Evolutionary conservation across 2,888 invertebrate genomes (phyloP).

Genomic region (Phaonia tiefii): DNA sequence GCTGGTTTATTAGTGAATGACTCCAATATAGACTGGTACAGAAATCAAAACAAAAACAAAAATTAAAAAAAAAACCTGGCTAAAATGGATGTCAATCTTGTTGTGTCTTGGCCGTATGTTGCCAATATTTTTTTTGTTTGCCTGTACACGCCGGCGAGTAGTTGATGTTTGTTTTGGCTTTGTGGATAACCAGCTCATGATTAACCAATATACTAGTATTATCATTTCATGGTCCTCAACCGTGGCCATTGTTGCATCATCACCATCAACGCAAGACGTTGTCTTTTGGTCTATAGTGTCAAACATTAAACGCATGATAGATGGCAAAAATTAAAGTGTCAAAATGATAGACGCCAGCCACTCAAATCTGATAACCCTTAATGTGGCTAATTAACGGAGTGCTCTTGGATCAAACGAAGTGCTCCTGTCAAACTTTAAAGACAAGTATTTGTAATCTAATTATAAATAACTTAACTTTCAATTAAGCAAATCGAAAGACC

Average conservation of each 20-base stretch:
- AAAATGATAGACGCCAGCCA: background rate
- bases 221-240: background rate
- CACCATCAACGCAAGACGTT: background rate
- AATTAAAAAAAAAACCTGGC: constrained; percentile 7
- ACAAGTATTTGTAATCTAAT: no score
- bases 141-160: background rate
- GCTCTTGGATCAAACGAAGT: no score
- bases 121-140: background rate
- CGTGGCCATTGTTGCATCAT: background rate
- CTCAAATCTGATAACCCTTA: background rate
- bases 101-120: background rate
- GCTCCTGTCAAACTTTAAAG: no score
- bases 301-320: background rate
- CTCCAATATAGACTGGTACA: no score
- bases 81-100: constrained; percentile 20
- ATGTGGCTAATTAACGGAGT: constrained; percentile 1
- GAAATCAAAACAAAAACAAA: constrained; percentile 1
- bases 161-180: background rate
- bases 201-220: constrained; percentile 28
- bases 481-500: no score
- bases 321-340: background rate
- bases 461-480: no score
- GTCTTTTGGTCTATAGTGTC: constrained; percentile 1
- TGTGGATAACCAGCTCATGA: constrained; percentile 11
- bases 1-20: constrained; percentile 20